These are phyloP conservation scores for Peromyscus californicus DNA, from an alignment of 2,113 vertebrate species.

Conservation along the genomic window DNA sequence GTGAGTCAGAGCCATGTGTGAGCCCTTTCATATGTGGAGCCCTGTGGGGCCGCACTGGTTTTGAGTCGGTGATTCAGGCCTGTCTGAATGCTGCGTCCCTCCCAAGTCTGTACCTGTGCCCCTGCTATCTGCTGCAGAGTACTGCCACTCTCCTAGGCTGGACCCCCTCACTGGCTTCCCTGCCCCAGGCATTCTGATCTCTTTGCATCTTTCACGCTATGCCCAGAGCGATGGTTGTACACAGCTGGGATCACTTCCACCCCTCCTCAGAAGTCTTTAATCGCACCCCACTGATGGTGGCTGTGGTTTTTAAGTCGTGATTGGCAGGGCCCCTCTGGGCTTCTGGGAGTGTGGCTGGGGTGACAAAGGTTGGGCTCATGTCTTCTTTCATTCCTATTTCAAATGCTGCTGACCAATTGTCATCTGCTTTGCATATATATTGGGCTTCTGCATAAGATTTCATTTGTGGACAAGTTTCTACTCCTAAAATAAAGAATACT, in stretches of 20 bases:
- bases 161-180: background rate
- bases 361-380: background rate
- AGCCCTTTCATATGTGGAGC: rapidly evolving
- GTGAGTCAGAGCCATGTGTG: background rate
- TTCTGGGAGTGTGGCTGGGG: background rate
- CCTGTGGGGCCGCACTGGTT: rapidly evolving
- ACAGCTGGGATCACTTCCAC: background rate
- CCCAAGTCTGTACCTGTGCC: background rate
- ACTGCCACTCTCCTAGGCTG: background rate
- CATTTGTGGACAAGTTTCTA: slow-evolving; percentile 50
- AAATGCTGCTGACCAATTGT: background rate
- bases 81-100: background rate
- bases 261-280: background rate
- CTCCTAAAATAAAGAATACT: slow-evolving; percentile 45
- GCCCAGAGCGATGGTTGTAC: background rate
- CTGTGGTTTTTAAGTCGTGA: slow-evolving; percentile 8
- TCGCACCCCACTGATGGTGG: background rate
- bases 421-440: slow-evolving; percentile 63
- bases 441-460: slow-evolving; percentile 38
- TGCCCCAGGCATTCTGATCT: background rate
- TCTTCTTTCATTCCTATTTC: slow-evolving; percentile 9
- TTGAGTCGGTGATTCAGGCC: rapidly evolving
- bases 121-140: background rate
- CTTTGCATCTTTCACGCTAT: background rate
- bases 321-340: background rate